phyloP scores from a whole-genome alignment of 2,888 invertebrate genomes.

The Deilephila elpenor region DNA sequence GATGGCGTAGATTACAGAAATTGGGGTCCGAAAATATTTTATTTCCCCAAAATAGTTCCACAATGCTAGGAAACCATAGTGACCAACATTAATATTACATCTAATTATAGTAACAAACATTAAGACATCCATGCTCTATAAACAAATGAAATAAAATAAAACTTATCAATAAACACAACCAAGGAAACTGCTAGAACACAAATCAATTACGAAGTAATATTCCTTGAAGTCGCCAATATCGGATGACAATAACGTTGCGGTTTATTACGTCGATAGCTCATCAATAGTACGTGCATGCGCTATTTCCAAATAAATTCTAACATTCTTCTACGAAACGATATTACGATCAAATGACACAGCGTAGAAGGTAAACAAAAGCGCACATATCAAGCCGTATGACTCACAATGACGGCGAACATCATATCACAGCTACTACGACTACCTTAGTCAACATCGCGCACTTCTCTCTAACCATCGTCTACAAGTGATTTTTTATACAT shows the following conservation, averaged over 20 bases:
- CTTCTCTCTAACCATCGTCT: constrained; percentile 51
- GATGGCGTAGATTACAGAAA: background rate
- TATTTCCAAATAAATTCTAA: constrained; percentile 61
- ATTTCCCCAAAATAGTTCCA: background rate
- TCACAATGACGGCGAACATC: constrained; percentile 83
- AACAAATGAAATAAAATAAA: constrained; percentile 28
- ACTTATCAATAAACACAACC: constrained; percentile 40
- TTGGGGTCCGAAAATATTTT: background rate
- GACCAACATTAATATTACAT: background rate
- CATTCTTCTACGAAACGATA: constrained; percentile 62
- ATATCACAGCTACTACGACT: constrained; percentile 70
- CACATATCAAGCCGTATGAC: constrained; percentile 79
- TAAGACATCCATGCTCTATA: constrained; percentile 26
- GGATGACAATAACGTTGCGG: constrained; percentile 45
- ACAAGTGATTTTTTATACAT: constrained; percentile 48
- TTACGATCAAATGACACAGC: constrained; percentile 57
- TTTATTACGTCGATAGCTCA: constrained; percentile 53
- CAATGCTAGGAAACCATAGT: background rate
- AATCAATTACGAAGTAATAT: constrained; percentile 46
- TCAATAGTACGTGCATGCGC: constrained; percentile 64
- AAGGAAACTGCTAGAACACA: constrained; percentile 42
- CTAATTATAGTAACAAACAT: constrained; percentile 2
- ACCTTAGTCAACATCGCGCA: constrained; percentile 67
- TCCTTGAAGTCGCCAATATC: constrained; percentile 40
- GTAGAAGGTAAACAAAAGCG: constrained; percentile 77